These are phyloP conservation scores for Rhagophthalmus giganteus DNA, from an alignment of 2,888 invertebrate genomes.

Conservation along the genomic window DNA sequence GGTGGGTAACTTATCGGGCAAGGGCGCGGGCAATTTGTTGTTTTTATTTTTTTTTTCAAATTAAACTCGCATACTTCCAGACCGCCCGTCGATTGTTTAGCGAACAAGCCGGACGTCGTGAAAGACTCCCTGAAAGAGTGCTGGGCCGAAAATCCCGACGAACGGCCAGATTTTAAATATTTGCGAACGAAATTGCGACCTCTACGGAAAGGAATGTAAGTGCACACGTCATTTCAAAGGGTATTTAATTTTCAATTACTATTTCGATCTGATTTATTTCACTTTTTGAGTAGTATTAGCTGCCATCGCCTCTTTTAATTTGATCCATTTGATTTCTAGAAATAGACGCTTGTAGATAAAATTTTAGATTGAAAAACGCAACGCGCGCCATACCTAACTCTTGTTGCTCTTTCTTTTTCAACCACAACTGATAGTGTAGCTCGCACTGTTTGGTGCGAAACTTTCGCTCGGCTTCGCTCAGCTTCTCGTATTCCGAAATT, in stretches of 20 bases:
- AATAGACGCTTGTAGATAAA: too few relatives aligned
- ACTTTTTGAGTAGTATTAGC: neutral
- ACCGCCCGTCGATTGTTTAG: constrained; percentile 77
- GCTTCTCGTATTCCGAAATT: neutral
- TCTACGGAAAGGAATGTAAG: constrained; percentile 86
- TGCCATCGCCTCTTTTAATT: neutral
- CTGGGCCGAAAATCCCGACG: constrained; percentile 80
- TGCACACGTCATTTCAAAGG: too few relatives aligned
- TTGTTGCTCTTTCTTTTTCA: constrained; percentile 8
- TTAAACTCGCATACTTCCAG: too few relatives aligned
- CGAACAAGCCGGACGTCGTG: constrained; percentile 84
- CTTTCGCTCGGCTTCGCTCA: neutral
- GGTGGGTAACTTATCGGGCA: constrained; percentile 52
- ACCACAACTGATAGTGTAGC: constrained; percentile 4
- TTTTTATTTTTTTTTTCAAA: too few relatives aligned
- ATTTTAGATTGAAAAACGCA: too few relatives aligned
- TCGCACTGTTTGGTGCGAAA: neutral
- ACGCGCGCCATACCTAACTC: constrained; percentile 10
- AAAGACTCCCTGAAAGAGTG: constrained; percentile 83
- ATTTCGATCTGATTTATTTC: too few relatives aligned
- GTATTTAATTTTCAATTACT: too few relatives aligned
- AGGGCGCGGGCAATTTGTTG: neutral
- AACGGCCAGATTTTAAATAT: constrained; percentile 82
- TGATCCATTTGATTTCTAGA: constrained; percentile 5
- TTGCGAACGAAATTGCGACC: constrained; percentile 79